Evolutionary conservation across 2,113 vertebrate species (phyloP).

Genomic region (Falcunculus frontatus): DNA sequence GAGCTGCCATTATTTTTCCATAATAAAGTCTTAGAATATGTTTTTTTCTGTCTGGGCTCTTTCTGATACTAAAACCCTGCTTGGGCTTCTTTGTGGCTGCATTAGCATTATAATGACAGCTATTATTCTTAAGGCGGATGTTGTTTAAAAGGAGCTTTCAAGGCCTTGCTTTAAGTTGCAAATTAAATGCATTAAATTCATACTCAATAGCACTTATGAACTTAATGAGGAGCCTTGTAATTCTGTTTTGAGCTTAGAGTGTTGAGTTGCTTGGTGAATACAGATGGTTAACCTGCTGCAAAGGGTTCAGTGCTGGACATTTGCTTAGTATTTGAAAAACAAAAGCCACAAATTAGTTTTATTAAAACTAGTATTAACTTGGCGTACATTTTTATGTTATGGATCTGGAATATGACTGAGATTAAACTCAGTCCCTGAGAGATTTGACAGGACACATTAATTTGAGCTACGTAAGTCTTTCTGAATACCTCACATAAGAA

Average conservation of each 20-base stretch:
- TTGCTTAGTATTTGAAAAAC: not conserved
- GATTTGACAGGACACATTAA: not conserved
- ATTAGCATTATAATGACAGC: not conserved
- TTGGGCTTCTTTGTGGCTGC: not conserved
- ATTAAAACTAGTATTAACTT: not conserved
- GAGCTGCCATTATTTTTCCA: not conserved
- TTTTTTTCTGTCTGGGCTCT: not conserved
- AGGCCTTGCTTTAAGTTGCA: not conserved
- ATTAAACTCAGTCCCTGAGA: not conserved
- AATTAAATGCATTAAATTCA: slow-evolving; percentile 20
- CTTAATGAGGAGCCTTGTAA: not conserved
- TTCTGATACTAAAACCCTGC: not conserved
- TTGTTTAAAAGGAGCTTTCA: not conserved
- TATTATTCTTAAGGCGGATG: not conserved
- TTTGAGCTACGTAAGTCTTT: not conserved
- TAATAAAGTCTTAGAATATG: not conserved
- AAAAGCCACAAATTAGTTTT: not conserved
- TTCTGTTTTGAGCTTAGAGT: not conserved
- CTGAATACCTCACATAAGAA: not conserved
- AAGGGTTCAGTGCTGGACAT: not conserved
- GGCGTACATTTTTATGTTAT: not conserved
- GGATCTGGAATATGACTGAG: not conserved
- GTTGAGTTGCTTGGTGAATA: not conserved
- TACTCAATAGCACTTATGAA: not conserved
- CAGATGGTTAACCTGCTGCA: not conserved